These are phyloP conservation scores for Campoletis raptor DNA, from an alignment of 2,888 invertebrate genomes.

Conservation along the genomic window DNA sequence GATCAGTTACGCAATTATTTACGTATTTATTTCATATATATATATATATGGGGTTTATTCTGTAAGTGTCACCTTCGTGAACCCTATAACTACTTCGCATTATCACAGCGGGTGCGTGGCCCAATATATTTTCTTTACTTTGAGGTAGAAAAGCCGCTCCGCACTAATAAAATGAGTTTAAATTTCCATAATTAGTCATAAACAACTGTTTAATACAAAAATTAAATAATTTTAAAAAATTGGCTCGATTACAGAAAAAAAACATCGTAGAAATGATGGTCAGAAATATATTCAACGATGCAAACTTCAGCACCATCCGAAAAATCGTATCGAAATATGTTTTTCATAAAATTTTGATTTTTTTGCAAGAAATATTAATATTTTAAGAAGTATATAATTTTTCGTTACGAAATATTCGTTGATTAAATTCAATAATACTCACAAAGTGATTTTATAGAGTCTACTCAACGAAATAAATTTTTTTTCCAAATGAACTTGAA, in stretches of 20 bases:
- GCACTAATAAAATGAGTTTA: too few relatives aligned
- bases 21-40: constrained; percentile 9
- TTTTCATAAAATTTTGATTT: too few relatives aligned
- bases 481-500: neutral
- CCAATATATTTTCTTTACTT: constrained; percentile 21
- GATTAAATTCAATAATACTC: neutral
- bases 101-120: constrained; percentile 74
- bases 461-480: neutral
- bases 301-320: too few relatives aligned
- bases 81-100: constrained; percentile 76
- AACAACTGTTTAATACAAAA: too few relatives aligned
- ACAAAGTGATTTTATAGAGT: neutral
- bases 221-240: too few relatives aligned
- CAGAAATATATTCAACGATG: too few relatives aligned
- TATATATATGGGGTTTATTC: neutral
- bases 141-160: neutral
- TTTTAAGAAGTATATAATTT: neutral
- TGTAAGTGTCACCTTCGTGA: constrained; percentile 18
- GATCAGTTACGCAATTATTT: constrained; percentile 57
- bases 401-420: neutral
- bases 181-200: too few relatives aligned
- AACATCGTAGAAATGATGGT: too few relatives aligned
- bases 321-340: too few relatives aligned
- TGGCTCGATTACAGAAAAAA: too few relatives aligned
- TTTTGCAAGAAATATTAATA: neutral